phyloP scores from a whole-genome alignment of 1,140 invertebrate species.

The Atopsyche davidsoni region DNA sequence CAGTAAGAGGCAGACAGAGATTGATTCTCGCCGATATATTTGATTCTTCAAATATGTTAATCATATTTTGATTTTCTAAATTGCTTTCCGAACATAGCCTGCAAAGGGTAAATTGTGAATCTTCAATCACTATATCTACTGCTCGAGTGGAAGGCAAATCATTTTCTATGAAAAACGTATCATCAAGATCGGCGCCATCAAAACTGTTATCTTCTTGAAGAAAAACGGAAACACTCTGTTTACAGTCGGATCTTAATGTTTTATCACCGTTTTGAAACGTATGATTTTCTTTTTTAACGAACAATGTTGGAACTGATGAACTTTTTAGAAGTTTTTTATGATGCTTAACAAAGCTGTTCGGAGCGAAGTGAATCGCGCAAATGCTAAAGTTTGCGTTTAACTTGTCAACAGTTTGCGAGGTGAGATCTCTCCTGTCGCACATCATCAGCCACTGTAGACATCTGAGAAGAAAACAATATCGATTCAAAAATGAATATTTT shows the following conservation, averaged over 20 bases:
- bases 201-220: conserved; percentile 10
- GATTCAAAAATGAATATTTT: neutral
- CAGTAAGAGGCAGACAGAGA: conserved; percentile 8
- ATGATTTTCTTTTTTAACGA: conserved; percentile 2
- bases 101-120: conserved; percentile 7
- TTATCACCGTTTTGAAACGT: neutral
- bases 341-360: conserved; percentile 15
- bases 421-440: conserved; percentile 18
- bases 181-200: neutral
- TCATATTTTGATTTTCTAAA: conserved; percentile 3
- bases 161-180: conserved; percentile 6
- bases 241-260: conserved; percentile 2
- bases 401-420: conserved; percentile 1
- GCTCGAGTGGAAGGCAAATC: neutral
- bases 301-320: conserved; percentile 4
- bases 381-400: conserved; percentile 13
- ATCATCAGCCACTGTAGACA: conserved; percentile 17
- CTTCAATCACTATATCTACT: neutral
- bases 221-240: conserved; percentile 4
- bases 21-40: conserved; percentile 13
- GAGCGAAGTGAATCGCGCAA: conserved; percentile 14
- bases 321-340: conserved; percentile 16
- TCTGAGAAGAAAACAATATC: conserved; percentile 6
- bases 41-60: conserved; percentile 8
- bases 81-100: conserved; percentile 14